Evolutionary conservation across 2,113 vertebrate species (phyloP).

Genomic region (Tichodroma muraria): DNA sequence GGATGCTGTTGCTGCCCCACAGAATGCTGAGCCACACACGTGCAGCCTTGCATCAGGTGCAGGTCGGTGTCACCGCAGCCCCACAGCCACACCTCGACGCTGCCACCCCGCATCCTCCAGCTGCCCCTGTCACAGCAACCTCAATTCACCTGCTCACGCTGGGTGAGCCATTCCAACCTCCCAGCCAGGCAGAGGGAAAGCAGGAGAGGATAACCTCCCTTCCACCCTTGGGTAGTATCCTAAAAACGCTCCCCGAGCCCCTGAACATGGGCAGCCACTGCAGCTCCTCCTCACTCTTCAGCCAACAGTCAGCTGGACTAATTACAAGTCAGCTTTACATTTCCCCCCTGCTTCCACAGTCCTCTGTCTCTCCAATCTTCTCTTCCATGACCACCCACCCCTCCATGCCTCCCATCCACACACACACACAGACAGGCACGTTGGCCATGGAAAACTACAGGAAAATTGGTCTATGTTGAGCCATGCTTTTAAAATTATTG

Average conservation of each 20-base stretch:
- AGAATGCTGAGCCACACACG: not conserved
- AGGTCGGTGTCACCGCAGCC: not conserved
- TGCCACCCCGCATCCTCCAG: not conserved
- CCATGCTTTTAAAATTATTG: not conserved
- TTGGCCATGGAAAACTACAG: not conserved
- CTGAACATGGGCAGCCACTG: accelerated
- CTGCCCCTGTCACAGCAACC: not conserved
- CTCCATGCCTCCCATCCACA: not conserved
- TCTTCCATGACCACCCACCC: not conserved
- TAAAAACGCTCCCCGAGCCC: accelerated
- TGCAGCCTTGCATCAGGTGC: not conserved
- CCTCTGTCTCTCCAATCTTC: not conserved
- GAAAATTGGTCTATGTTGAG: not conserved
- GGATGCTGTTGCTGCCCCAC: not conserved
- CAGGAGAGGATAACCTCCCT: not conserved
- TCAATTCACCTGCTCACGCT: not conserved
- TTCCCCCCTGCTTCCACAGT: not conserved
- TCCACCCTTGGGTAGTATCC: no score
- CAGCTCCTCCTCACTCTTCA: not conserved
- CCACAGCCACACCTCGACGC: not conserved
- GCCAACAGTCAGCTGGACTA: not conserved
- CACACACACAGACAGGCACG: accelerated
- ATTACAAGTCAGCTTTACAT: not conserved
- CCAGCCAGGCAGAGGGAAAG: not conserved
- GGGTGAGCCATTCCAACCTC: not conserved